Percentiles rank a stretch among this genome's conserved stretches.
Conservation (phyloP, 2,888 invertebrate genomes). For the Hetaerina titia region DNA sequence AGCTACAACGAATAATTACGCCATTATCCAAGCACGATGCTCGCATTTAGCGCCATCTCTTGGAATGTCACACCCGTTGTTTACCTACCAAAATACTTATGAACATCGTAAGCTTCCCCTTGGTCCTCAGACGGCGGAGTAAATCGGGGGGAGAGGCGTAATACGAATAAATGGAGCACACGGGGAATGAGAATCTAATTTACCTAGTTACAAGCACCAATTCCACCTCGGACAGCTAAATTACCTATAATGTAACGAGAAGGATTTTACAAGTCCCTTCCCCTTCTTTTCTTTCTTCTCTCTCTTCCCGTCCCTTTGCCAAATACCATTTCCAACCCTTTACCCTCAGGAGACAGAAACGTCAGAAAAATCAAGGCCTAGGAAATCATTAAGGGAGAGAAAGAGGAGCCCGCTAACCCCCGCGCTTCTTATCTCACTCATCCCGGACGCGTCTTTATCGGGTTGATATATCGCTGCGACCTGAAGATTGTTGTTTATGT, state of each 20-base stretch:
- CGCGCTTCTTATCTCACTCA: not conserved
- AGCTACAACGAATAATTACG: no score
- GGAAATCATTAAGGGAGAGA: not conserved
- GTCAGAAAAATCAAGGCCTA: not conserved
- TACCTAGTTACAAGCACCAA: not conserved
- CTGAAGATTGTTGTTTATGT: not conserved
- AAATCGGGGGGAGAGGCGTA: no score
- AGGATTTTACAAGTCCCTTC: not conserved
- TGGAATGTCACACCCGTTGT: no score
- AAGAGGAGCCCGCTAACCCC: not conserved
- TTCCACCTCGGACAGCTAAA: not conserved
- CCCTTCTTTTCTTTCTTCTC: not conserved
- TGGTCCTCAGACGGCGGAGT: no score
- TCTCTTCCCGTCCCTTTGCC: not conserved
- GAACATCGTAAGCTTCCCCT: no score
- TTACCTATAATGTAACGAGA: not conserved
- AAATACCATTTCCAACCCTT: not conserved
- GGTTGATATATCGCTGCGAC: conserved; percentile 40
- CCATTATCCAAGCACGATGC: no score
- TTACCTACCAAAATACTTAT: no score
- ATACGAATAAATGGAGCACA: no score
- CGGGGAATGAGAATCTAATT: not conserved
- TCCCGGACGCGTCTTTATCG: not conserved
- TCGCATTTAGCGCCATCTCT: no score
- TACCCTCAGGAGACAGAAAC: not conserved